Percentiles rank a stretch among this genome's conserved stretches.
Conservation (phyloP, 1,140 invertebrate genomes). For the Diprion similis region DNA sequence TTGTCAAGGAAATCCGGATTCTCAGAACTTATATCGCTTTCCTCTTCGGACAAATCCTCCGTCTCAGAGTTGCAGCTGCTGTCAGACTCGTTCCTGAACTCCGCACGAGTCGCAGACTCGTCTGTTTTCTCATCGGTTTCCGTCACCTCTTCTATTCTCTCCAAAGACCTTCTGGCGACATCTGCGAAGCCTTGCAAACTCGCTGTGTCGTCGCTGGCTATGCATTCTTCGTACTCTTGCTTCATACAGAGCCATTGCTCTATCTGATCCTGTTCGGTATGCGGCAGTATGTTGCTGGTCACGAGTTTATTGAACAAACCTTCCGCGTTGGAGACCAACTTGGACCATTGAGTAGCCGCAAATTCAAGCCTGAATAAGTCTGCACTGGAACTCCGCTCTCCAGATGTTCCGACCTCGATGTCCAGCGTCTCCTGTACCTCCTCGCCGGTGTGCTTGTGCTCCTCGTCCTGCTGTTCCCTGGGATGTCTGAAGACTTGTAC, state of each 20-base stretch:
- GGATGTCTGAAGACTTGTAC: constrained; percentile 42
- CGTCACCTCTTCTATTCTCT: constrained; percentile 71
- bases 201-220: constrained; percentile 66
- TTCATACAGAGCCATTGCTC: constrained; percentile 85
- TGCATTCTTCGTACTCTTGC: constrained; percentile 84
- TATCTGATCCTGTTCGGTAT: constrained; percentile 78
- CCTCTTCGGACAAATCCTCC: constrained; percentile 68
- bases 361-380: constrained; percentile 78
- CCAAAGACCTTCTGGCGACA: constrained; percentile 65
- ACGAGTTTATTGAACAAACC: constrained; percentile 78
- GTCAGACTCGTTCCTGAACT: constrained; percentile 44
- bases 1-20: constrained; percentile 74
- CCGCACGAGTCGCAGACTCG: constrained; percentile 47
- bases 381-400: constrained; percentile 51
- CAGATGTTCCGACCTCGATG: constrained; percentile 56
- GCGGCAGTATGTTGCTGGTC: constrained; percentile 66
- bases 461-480: constrained; percentile 47
- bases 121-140: constrained; percentile 60
- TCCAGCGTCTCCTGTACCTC: constrained; percentile 48
- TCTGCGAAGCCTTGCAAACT: constrained; percentile 56
- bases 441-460: constrained; percentile 49
- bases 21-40: constrained; percentile 69
- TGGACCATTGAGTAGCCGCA: constrained; percentile 81
- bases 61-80: constrained; percentile 46
- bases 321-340: constrained; percentile 82